phyloP scores from a whole-genome alignment of 2,797 vertebrate genomes.

The Pithecia hirsuta region DNA sequence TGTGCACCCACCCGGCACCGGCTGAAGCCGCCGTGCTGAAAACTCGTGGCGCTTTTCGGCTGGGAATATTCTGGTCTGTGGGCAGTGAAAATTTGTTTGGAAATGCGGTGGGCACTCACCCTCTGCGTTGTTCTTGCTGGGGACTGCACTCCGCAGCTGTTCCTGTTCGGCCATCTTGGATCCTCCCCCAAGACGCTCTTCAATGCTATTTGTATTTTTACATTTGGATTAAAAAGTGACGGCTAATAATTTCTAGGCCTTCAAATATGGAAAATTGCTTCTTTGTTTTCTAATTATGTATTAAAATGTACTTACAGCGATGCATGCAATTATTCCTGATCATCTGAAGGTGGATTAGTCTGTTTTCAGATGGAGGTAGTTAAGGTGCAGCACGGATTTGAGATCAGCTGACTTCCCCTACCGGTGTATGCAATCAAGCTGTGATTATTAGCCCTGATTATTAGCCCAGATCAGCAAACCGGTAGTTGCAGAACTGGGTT shows the following conservation, averaged over 20 bases:
- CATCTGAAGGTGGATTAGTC: background rate
- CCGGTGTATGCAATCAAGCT: background rate
- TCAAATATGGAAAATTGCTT: background rate
- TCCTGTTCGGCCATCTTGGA: too few relatives aligned
- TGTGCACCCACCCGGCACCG: too few relatives aligned
- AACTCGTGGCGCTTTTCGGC: too few relatives aligned
- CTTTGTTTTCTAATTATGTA: background rate
- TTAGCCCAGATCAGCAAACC: too few relatives aligned
- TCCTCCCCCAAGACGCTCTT: background rate
- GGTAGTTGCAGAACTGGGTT: background rate
- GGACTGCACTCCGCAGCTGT: too few relatives aligned
- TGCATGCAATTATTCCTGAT: background rate
- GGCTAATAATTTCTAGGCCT: background rate
- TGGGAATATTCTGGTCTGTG: too few relatives aligned
- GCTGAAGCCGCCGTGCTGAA: too few relatives aligned
- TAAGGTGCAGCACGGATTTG: background rate
- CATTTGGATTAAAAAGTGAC: constrained; percentile 16
- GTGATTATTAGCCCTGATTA: background rate
- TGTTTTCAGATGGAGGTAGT: background rate
- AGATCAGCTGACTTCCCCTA: background rate
- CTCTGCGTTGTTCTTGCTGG: too few relatives aligned
- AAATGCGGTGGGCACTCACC: too few relatives aligned
- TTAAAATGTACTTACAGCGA: background rate
- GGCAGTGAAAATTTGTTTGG: too few relatives aligned
- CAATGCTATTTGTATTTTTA: background rate